Evolutionary conservation across 2,888 invertebrate genomes (phyloP).

Genomic region (Amiota mariae): DNA sequence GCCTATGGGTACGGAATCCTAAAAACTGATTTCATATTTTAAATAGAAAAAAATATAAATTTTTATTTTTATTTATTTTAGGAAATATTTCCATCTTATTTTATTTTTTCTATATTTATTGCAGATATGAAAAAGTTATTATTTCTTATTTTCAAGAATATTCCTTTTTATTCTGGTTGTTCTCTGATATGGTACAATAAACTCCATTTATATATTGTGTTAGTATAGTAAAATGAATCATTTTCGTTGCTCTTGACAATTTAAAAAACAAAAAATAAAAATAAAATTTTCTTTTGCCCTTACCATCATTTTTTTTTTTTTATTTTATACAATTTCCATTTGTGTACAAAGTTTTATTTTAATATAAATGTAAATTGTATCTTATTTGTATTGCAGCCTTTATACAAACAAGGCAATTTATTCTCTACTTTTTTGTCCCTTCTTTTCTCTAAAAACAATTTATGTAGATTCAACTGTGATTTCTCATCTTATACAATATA

Average conservation of each 20-base stretch:
- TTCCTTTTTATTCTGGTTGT: no score
- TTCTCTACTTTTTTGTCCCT: background rate
- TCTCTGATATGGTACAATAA: no score
- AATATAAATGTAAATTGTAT: constrained; percentile 24
- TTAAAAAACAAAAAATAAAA: no score
- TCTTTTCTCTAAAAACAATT: background rate
- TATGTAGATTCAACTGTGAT: constrained; percentile 4
- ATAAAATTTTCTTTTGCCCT: background rate
- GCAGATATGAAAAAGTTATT: background rate
- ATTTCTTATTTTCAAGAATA: background rate
- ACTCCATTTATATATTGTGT: no score
- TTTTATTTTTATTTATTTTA: no score
- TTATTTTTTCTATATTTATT: background rate
- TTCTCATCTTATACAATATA: background rate
- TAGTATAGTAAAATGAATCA: no score
- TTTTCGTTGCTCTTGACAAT: no score
- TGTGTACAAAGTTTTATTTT: constrained; percentile 6
- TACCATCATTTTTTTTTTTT: background rate
- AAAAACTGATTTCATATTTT: no score
- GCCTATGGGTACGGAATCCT: no score
- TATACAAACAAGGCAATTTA: background rate
- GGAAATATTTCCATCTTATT: background rate
- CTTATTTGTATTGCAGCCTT: constrained; percentile 14
- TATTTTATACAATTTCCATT: background rate
- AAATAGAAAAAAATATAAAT: no score